phyloP scores from a whole-genome alignment of 2,113 vertebrate genomes.

The Ascaphus truei region DNA sequence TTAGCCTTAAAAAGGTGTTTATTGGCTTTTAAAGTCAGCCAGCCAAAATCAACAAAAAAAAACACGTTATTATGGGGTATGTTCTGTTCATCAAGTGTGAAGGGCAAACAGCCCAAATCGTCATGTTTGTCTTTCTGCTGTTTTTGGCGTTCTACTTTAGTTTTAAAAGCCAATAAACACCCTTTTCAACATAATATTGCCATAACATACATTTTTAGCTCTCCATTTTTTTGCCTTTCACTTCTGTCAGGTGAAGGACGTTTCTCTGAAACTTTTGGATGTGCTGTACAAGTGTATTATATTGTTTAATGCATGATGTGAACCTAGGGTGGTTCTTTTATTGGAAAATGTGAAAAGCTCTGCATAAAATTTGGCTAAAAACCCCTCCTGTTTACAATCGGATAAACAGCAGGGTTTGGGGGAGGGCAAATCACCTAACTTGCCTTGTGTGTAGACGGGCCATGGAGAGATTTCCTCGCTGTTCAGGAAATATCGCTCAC shows the following conservation, averaged over 20 bases:
- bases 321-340: neutral
- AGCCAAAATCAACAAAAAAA: slow-evolving; percentile 26
- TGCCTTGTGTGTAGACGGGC: neutral
- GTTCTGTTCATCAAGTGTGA: slow-evolving; percentile 24
- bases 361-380: neutral
- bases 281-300: neutral
- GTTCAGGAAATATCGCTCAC: slow-evolving; percentile 12
- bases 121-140: slow-evolving; percentile 32
- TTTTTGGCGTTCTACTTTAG: slow-evolving; percentile 12
- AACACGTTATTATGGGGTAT: slow-evolving; percentile 12
- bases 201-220: slow-evolving; percentile 11
- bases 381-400: neutral
- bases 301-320: neutral
- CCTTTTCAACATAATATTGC: slow-evolving; percentile 8
- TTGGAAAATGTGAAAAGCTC: neutral
- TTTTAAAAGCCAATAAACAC: slow-evolving; percentile 30
- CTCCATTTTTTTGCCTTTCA: neutral
- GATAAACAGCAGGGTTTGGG: neutral
- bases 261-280: neutral
- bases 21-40: slow-evolving; percentile 8
- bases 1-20: slow-evolving; percentile 32
- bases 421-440: neutral
- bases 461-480: neutral
- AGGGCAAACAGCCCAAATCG: slow-evolving; percentile 30
- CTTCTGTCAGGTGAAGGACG: too few relatives aligned